These are phyloP conservation scores for Adrianichthys oophorus DNA, from an alignment of 2,797 vertebrate species.

Conservation along the genomic window DNA sequence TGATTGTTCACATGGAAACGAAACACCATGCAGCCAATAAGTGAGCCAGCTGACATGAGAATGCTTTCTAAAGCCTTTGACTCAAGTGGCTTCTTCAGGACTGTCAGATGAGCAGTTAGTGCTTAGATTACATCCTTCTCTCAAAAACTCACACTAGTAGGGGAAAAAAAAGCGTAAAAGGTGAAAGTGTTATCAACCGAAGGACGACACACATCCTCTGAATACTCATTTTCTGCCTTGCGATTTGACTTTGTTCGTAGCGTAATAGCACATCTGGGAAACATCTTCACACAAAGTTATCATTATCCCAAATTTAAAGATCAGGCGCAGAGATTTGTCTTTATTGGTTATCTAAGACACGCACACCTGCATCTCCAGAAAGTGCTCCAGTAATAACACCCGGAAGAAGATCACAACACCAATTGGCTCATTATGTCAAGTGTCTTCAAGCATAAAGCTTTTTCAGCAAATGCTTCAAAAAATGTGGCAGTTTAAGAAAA, in stretches of 20 bases:
- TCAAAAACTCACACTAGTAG: conserved; percentile 8
- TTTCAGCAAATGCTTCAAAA: conserved; percentile 37
- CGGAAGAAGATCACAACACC: conserved; percentile 62
- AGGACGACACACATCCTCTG: conserved; percentile 24
- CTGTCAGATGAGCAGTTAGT: conserved; percentile 33
- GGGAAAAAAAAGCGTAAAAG: conserved; percentile 4
- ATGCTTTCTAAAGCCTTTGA: conserved; percentile 48
- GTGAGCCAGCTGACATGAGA: conserved; percentile 45
- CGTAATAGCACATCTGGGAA: conserved; percentile 63
- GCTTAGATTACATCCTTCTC: conserved; percentile 31
- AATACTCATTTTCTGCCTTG: conserved; percentile 45
- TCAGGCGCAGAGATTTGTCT: conserved; percentile 61
- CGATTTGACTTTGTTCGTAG: conserved; percentile 39
- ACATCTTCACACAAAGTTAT: conserved; percentile 59
- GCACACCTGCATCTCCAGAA: conserved; percentile 63
- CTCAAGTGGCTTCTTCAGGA: conserved; percentile 53
- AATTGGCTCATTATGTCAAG: conserved; percentile 69
- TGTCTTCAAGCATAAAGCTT: conserved; percentile 53
- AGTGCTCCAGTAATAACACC: conserved; percentile 48
- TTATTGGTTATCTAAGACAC: conserved; percentile 55
- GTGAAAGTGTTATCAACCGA: conserved; percentile 16
- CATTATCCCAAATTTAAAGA: conserved; percentile 67
- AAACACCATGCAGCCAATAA: conserved; percentile 54
- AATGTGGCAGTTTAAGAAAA: conserved; percentile 33
- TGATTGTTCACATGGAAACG: conserved; percentile 75